Conservation (phyloP, 2,888 invertebrate species). For the Tipula helvola region DNA sequence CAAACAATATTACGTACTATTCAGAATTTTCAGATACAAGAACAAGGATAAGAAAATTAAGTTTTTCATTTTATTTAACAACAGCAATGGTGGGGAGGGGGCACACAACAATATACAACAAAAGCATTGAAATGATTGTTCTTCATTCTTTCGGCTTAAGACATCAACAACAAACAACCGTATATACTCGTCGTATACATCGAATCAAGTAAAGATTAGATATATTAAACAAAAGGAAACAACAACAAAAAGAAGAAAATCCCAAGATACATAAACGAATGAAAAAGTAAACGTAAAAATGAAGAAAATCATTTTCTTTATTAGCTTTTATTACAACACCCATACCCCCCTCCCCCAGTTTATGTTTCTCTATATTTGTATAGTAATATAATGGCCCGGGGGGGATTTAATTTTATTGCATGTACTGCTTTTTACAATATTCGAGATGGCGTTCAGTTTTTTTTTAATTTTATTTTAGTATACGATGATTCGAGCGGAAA, state of each 20-base stretch:
- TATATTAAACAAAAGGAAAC: not conserved
- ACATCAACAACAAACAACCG: not conserved
- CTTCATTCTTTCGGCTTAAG: not conserved
- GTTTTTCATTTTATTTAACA: not conserved
- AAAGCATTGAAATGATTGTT: slow-evolving; percentile 4
- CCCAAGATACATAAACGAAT: not conserved
- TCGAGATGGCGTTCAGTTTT: not conserved
- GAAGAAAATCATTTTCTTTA: not conserved
- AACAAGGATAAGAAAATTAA: slow-evolving; percentile 4
- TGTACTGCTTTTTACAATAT: not conserved
- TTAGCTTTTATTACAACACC: not conserved
- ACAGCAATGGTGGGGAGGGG: not conserved
- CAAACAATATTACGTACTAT: not conserved
- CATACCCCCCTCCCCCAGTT: not conserved
- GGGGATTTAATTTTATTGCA: not conserved
- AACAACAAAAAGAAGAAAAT: not conserved
- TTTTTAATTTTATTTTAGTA: not conserved
- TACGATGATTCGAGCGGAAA: not conserved
- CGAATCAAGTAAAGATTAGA: not conserved
- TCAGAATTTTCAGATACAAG: not conserved
- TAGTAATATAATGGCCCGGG: not conserved
- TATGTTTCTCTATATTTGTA: not conserved
- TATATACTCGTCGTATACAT: not conserved
- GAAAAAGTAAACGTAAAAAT: not conserved
- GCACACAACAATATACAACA: not conserved